Evolutionary conservation across 1,140 invertebrate species (phyloP).

Genomic region (Antheraea mylitta): DNA sequence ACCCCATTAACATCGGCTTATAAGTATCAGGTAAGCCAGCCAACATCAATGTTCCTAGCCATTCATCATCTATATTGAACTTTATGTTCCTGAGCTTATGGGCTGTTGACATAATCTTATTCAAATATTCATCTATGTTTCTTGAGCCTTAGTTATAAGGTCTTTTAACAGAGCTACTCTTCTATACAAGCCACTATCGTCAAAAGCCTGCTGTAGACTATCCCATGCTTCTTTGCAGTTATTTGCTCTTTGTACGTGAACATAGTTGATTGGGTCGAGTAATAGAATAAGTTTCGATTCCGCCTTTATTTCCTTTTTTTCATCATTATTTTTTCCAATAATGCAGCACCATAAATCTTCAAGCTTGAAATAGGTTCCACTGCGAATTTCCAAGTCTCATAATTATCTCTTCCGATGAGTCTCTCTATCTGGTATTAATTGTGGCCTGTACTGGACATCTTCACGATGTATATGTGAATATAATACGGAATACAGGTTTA

Average conservation of each 20-base stretch:
- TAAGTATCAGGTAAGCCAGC: constrained; percentile 55
- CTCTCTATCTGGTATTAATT: constrained; percentile 20
- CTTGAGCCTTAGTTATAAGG: constrained; percentile 31
- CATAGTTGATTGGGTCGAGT: constrained; percentile 22
- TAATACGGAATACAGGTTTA: no score
- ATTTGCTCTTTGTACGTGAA: constrained; percentile 29
- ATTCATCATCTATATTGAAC: constrained; percentile 55
- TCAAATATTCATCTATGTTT: constrained; percentile 32
- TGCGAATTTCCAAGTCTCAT: constrained; percentile 30
- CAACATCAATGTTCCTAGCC: constrained; percentile 51
- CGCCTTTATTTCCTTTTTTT: constrained; percentile 17
- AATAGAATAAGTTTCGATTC: constrained; percentile 23
- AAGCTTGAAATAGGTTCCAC: constrained; percentile 27
- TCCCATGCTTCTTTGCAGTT: constrained; percentile 38
- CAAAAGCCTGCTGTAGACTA: constrained; percentile 33
- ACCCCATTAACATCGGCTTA: constrained; percentile 64
- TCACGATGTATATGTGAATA: no score
- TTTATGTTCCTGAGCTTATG: constrained; percentile 47
- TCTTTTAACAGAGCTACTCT: constrained; percentile 33
- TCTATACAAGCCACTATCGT: constrained; percentile 38
- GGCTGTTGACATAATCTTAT: constrained; percentile 31
- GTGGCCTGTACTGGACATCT: background rate
- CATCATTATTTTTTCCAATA: background rate
- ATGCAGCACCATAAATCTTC: constrained; percentile 24
- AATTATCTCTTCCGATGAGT: constrained; percentile 30